phyloP scores from a whole-genome alignment of 2,113 vertebrate species.

The Microtus richardsoni region DNA sequence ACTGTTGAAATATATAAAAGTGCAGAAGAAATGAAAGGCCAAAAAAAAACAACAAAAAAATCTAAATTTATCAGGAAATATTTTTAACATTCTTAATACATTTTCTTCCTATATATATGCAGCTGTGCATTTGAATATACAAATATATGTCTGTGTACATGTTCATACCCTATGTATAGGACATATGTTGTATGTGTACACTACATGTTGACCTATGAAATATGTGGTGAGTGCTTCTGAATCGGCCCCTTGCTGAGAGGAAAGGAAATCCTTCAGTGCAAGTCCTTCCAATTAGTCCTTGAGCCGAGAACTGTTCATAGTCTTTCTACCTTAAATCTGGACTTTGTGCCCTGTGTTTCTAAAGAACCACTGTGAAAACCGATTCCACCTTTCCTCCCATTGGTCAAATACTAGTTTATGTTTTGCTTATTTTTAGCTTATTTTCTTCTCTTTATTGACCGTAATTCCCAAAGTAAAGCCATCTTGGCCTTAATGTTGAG shows the following conservation, averaged over 20 bases:
- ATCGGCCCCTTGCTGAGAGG: background rate
- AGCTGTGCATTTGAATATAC: background rate
- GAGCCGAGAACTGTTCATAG: background rate
- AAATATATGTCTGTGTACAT: background rate
- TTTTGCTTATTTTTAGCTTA: constrained; percentile 36
- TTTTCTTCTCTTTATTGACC: constrained; percentile 8
- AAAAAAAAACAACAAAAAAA: background rate
- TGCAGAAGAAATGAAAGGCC: background rate
- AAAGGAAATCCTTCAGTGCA: background rate
- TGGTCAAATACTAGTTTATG: constrained; percentile 23
- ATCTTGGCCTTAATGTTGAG: background rate
- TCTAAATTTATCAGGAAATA: background rate
- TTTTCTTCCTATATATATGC: background rate
- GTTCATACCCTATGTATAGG: background rate
- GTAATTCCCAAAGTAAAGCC: background rate
- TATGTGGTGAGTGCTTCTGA: background rate
- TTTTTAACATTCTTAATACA: background rate
- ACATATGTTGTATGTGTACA: background rate
- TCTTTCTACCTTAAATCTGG: background rate
- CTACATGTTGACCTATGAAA: background rate
- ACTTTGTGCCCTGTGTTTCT: background rate
- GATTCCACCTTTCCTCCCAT: background rate
- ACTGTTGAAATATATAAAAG: constrained; percentile 34
- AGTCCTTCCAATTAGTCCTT: background rate
- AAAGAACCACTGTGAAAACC: background rate